Evolutionary conservation across 1,140 invertebrate species (phyloP).

Genomic region (Paralvinella palmiformis): DNA sequence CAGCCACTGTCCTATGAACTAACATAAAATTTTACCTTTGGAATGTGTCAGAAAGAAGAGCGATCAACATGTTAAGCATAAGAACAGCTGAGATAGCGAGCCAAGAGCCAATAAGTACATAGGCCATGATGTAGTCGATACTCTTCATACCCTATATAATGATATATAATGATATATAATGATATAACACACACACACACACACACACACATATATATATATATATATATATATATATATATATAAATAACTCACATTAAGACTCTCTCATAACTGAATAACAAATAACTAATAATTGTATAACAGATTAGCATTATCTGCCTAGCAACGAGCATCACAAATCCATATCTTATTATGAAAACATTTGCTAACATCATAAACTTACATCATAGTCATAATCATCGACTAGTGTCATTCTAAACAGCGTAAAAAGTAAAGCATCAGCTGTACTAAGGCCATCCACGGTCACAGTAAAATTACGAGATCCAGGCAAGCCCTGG

Average conservation of each 20-base stretch:
- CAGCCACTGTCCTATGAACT: too few relatives aligned
- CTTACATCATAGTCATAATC: conserved; percentile 46
- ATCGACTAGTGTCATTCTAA: conserved; percentile 44
- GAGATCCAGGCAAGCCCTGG: background rate
- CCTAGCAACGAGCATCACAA: too few relatives aligned
- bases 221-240: background rate
- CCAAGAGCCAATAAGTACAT: conserved; percentile 38
- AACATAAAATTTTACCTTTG: conserved; percentile 29
- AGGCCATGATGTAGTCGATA: conserved; percentile 36
- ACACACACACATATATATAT: background rate
- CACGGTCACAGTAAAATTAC: conserved; percentile 23
- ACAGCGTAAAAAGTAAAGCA: conserved; percentile 36
- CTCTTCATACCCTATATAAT: conserved; percentile 31
- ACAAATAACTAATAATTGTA: too few relatives aligned
- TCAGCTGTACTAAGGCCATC: conserved; percentile 29
- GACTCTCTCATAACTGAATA: too few relatives aligned
- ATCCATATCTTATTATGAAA: too few relatives aligned
- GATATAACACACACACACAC: too few relatives aligned
- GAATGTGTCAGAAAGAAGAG: conserved; percentile 45
- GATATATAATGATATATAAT: background rate
- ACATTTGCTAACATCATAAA: too few relatives aligned
- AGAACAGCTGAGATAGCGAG: conserved; percentile 42
- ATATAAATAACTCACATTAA: background rate
- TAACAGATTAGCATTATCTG: too few relatives aligned
- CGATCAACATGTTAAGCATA: conserved; percentile 45